Evolutionary conservation across 2,797 vertebrate species (phyloP).

Genomic region (Anguilla pacifica): DNA sequence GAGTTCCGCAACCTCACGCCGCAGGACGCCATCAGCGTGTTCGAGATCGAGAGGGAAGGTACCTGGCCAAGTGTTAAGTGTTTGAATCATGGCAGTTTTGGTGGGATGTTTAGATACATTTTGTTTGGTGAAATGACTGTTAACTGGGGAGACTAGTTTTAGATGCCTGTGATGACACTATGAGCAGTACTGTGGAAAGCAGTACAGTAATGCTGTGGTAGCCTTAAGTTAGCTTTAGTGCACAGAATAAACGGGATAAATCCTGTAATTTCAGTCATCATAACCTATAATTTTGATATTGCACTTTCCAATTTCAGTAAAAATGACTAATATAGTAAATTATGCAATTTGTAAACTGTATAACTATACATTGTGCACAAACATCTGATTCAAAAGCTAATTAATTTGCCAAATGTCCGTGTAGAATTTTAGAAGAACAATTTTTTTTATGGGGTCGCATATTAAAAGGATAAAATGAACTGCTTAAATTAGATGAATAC

Average conservation of each 20-base stretch:
- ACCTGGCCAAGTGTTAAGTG: not conserved
- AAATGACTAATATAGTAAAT: not conserved
- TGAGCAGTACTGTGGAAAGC: not conserved
- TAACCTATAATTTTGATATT: not conserved
- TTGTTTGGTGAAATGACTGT: not conserved
- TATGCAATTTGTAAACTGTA: not conserved
- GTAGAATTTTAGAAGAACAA: not conserved
- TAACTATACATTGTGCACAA: not conserved
- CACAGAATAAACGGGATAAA: not conserved
- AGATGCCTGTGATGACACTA: not conserved
- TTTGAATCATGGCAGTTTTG: not conserved
- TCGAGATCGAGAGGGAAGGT: conserved; percentile 81
- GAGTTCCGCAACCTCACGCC: conserved; percentile 79
- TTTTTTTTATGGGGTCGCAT: not conserved
- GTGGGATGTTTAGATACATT: not conserved
- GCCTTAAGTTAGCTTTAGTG: not conserved
- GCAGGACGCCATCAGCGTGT: conserved; percentile 80
- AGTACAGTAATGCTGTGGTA: not conserved
- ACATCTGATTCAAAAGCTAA: not conserved
- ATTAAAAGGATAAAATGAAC: not conserved
- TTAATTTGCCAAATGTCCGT: not conserved
- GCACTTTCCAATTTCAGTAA: not conserved
- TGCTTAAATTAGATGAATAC: not conserved
- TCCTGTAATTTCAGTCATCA: not conserved
- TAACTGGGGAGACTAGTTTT: not conserved